phyloP scores from a whole-genome alignment of 1,140 invertebrate species.

The Pseudomyrmex dendroicus region DNA sequence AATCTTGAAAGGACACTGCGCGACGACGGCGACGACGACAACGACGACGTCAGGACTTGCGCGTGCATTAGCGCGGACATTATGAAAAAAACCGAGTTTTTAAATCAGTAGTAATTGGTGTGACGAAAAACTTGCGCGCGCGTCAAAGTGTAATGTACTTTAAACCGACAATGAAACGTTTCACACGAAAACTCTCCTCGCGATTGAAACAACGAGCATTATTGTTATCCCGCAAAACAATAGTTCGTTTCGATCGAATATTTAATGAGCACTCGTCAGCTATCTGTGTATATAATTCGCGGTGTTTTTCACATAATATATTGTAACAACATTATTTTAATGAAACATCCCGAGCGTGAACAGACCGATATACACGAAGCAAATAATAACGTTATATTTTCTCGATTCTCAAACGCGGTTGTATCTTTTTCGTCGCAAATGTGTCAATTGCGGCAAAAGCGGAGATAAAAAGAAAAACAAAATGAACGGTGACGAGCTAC shows the following conservation, averaged over 20 bases:
- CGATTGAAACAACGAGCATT: neutral
- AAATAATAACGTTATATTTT: neutral
- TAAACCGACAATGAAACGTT: neutral
- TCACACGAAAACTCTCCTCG: too few relatives aligned
- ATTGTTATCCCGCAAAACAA: neutral
- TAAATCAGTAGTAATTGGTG: conserved; percentile 16
- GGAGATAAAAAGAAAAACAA: neutral
- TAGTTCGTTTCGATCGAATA: neutral
- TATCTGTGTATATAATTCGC: neutral
- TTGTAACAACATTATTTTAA: conserved; percentile 18
- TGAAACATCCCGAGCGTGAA: neutral
- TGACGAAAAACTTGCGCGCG: neutral
- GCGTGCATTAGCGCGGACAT: conserved; percentile 61
- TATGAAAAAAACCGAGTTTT: conserved; percentile 59
- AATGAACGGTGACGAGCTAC: neutral
- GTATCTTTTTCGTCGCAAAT: neutral
- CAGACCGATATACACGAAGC: neutral
- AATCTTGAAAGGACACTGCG: conserved; percentile 54
- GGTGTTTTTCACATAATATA: neutral
- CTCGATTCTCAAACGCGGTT: neutral
- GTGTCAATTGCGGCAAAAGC: neutral
- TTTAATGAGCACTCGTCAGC: neutral
- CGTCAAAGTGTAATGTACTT: neutral
- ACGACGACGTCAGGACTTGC: conserved; percentile 22
- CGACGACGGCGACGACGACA: too few relatives aligned